These are phyloP conservation scores for Nettapus auritus DNA, from an alignment of 2,113 vertebrate species.

Conservation along the genomic window DNA sequence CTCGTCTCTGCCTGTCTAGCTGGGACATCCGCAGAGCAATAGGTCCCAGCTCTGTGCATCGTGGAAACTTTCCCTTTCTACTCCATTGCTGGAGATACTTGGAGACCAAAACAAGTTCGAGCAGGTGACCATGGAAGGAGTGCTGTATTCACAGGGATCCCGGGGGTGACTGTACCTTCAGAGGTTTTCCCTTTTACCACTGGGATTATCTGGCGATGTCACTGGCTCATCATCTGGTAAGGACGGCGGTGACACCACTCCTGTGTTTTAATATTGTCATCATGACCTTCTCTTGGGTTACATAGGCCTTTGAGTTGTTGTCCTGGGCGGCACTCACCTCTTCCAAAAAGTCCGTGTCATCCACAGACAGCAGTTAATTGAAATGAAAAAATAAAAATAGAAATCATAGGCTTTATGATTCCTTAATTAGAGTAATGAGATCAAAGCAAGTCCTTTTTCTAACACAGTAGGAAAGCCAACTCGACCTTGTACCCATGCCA, in stretches of 20 bases:
- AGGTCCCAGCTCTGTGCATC: neutral
- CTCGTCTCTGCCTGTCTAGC: neutral
- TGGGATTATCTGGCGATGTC: neutral
- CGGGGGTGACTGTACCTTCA: neutral
- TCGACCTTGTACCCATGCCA: neutral
- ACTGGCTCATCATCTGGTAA: neutral
- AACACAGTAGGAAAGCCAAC: neutral
- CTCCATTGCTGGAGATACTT: neutral
- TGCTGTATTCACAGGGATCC: neutral
- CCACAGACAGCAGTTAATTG: neutral
- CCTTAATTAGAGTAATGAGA: neutral
- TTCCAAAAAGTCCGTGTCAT: neutral
- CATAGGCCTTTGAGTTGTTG: neutral
- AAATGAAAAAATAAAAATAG: neutral
- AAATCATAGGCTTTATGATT: neutral
- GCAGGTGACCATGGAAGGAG: neutral
- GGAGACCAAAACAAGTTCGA: neutral
- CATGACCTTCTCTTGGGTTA: neutral
- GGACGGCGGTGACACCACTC: neutral
- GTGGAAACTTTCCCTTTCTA: neutral
- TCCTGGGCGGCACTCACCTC: neutral
- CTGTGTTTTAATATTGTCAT: neutral
- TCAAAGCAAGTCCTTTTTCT: neutral
- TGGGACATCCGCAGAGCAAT: neutral
- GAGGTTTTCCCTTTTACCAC: neutral